A percentile compares a stretch with the other conserved stretches of the same genome.
These are phyloP conservation scores for Mesorhabditis spiculigera DNA, from an alignment of 2,888 invertebrate species.

Conservation along the genomic window DNA sequence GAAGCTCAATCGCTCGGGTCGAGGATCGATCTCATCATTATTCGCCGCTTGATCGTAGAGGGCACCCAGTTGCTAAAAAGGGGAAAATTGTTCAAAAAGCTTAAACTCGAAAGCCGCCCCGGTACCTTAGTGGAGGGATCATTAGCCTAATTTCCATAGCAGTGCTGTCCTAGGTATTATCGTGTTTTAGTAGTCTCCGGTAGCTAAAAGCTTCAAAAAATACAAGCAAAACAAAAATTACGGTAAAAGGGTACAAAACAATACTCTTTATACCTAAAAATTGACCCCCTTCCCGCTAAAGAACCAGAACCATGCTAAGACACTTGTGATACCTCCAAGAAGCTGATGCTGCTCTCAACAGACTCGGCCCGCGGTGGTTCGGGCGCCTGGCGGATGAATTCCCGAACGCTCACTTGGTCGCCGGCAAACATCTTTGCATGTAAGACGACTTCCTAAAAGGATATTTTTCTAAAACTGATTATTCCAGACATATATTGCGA, in stretches of 20 bases:
- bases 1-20: constrained; percentile 5
- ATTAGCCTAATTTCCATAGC: no score
- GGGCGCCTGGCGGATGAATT: constrained; percentile 77
- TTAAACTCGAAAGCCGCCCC: no score
- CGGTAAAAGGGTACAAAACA: not conserved
- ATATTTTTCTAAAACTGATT: constrained; percentile 13
- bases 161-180: no score
- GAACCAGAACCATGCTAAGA: not conserved
- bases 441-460: constrained; percentile 67
- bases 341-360: constrained; percentile 73
- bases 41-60: constrained; percentile 28
- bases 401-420: constrained; percentile 73
- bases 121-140: no score
- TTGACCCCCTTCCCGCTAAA: no score
- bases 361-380: constrained; percentile 80
- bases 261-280: not conserved
- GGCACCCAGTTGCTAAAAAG: constrained; percentile 45
- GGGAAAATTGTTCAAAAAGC: no score
- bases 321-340: constrained; percentile 61
- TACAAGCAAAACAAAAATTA: not conserved
- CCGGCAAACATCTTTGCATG: constrained; percentile 75
- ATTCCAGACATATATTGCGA: constrained; percentile 74
- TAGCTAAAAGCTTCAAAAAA: no score
- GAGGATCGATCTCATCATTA: constrained; percentile 9
- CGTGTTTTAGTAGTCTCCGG: no score